Conservation (phyloP, 2,113 vertebrate genomes). For the Thryonomys swinderianus region DNA sequence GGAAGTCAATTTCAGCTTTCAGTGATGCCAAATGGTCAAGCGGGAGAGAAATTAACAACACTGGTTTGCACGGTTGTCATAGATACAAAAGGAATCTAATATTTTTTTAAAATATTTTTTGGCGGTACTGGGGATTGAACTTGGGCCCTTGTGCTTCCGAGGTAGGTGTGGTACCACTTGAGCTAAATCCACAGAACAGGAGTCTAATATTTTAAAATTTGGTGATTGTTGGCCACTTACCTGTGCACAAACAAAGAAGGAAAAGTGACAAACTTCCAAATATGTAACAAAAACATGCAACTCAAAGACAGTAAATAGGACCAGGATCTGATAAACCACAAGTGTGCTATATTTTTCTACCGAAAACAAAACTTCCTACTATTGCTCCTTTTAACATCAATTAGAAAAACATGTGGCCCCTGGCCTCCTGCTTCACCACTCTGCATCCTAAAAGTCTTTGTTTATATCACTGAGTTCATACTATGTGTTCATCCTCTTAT, state of each 20-base stretch:
- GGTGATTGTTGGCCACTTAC: neutral
- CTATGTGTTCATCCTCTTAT: neutral
- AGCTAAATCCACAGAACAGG: too few relatives aligned
- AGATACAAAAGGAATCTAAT: neutral
- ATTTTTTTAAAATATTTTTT: too few relatives aligned
- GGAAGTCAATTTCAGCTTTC: neutral
- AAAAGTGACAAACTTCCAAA: neutral
- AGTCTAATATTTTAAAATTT: neutral
- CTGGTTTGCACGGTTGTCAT: neutral
- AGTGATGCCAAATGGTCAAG: neutral
- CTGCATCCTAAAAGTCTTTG: neutral
- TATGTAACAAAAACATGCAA: neutral
- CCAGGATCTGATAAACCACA: neutral
- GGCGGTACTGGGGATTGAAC: too few relatives aligned
- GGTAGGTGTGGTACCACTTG: too few relatives aligned
- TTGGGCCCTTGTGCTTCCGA: too few relatives aligned
- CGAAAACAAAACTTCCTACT: neutral
- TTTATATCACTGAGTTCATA: neutral
- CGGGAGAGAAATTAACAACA: neutral
- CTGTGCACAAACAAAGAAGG: neutral
- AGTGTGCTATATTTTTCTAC: neutral
- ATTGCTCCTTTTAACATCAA: neutral
- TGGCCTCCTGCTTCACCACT: neutral
- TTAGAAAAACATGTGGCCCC: neutral
- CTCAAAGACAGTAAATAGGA: neutral